A percentile compares a stretch with the other conserved stretches of the same genome.
These are phyloP conservation scores for Gymnocheta viridis DNA, from an alignment of 2,888 invertebrate genomes.

Conservation along the genomic window DNA sequence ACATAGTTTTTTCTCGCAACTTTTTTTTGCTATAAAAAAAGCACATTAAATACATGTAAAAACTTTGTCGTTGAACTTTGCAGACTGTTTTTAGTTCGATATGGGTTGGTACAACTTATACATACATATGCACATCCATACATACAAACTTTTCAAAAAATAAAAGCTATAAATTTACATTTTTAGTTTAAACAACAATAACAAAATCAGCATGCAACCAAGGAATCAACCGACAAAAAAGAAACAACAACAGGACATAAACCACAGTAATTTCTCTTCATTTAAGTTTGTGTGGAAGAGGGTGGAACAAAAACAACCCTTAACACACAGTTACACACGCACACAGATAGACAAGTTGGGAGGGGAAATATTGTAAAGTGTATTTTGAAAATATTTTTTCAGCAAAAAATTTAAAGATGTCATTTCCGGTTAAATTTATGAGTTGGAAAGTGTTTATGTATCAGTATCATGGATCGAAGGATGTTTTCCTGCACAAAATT, in stretches of 20 bases:
- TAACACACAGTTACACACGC: neutral
- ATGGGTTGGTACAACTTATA: slow-evolving; percentile 44
- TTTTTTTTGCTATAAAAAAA: slow-evolving; percentile 28
- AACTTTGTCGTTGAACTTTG: slow-evolving; percentile 69
- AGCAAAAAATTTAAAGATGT: slow-evolving; percentile 29
- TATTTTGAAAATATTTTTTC: neutral
- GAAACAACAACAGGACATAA: slow-evolving; percentile 39
- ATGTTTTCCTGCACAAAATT: neutral
- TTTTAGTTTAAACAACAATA: slow-evolving; percentile 48
- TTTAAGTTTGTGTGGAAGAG: slow-evolving; percentile 19
- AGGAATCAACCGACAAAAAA: slow-evolving; percentile 37
- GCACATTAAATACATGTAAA: slow-evolving; percentile 64
- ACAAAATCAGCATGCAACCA: slow-evolving; percentile 47
- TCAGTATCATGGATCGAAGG: neutral
- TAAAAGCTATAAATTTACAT: slow-evolving; percentile 59
- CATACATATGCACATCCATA: neutral
- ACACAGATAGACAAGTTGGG: too few relatives aligned
- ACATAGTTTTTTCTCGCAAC: slow-evolving; percentile 23
- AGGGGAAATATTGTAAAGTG: neutral
- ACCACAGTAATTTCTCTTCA: slow-evolving; percentile 65
- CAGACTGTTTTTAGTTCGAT: slow-evolving; percentile 58
- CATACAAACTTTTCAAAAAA: neutral
- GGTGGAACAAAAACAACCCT: slow-evolving; percentile 1
- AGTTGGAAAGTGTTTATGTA: slow-evolving; percentile 25
- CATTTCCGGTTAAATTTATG: slow-evolving; percentile 52